Base-by-base conservation (phyloP, 2,888 invertebrate species). In the Caenorhabditis sulstoni region DNA sequence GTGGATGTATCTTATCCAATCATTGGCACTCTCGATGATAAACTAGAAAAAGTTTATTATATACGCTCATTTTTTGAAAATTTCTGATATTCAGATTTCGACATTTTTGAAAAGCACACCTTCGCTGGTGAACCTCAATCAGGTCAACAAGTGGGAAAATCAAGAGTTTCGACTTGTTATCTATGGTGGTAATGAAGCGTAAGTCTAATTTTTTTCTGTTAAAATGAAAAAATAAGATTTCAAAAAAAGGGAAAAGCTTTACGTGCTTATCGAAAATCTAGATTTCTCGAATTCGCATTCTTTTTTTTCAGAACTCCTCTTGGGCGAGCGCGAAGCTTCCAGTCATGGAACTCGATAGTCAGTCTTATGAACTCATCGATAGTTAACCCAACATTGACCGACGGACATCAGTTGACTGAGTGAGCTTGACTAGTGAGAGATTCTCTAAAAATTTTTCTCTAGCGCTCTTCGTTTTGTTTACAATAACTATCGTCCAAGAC, bases 161-260 rank as follows among this genome's bases (percentile, higher is more conserved):
- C 67, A 67, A 37, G 79, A 79, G 20, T 73, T 67, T 23, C 44
- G 73, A 12, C 49, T 79, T n/a, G 79, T 79, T 5, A 62, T 53
- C 9, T 79, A 79, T 49, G 79, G 79, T 44, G 73, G 64, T 37
- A 79, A 67, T 58, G 79, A 79, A n/a, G 52, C 79, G 79, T 79
- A n/a, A 65, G 23, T 23, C 12, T 9, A 11, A 1, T 7, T 29
- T 29, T 29, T 29, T 29, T 29, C 7, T 7, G n/a, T 20, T 35
- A 12, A 44, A 0, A 55, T 3, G 0, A 45, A 18, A n/a, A 5
- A 44, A 7, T 45, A 44, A 23, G 20, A 44, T 52, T 39, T 29
- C 11, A 44, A n/a, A n/a, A n/a, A n/a, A n/a, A n/a, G n/a, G n/a
- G n/a, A n/a, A n/a, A n/a, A n/a, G n/a, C n/a, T n/a, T n/a, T n/a